Evolutionary conservation across 2,113 vertebrate genomes (phyloP), one percentile per base, ranked within the genome.

Genomic region (Alouatta palliata): DNA sequence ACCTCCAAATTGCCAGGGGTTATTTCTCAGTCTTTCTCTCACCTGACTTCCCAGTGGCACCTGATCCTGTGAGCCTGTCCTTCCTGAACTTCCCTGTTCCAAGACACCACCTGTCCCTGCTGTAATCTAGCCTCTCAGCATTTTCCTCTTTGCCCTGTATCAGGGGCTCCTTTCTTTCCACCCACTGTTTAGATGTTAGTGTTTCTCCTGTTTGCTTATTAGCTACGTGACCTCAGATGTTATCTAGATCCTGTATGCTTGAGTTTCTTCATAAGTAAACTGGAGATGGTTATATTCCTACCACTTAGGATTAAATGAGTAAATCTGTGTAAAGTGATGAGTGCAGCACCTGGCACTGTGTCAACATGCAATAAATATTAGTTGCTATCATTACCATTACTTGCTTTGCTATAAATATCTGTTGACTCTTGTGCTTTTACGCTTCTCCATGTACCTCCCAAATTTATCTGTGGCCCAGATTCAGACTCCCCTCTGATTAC

Each of bases 1-100:
- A 87, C 49, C 81, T 95, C 97, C 68, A 95, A 89, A 96, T 86
- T 64, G 61, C 49, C 75, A 80, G 61, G 30, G 40, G 83, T 87
- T 6, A 66, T 95, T 97, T 93, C n/a, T 87, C 71, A 71, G 70
- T 83, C 23, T 95, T 94, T 45, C 37, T 91, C 84, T 97, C 54
- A 93, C 8, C 73, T 91, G 79, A 80, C 82, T 77, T 95, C 84
- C 66, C 5, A 6, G 13, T 96, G 85, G 58, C 81, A 73, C 86
- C 47, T 85, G 71, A 21, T 10, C 43, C 32, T 10, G 0, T 32
- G 27, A 66, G 8, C 70, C 58, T 95, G 11, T 61, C 49, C 21
- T 90, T 90, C 88, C 71, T 87, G 14, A 84, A n/a, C 23, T 45
- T 92, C 20, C 56, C 45, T 68, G 5, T 25, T 94, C 70, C 58